Evolutionary conservation across 2,113 vertebrate species (phyloP), one percentile per base, ranked within the genome.

Genomic region (Mus spicilegus): DNA sequence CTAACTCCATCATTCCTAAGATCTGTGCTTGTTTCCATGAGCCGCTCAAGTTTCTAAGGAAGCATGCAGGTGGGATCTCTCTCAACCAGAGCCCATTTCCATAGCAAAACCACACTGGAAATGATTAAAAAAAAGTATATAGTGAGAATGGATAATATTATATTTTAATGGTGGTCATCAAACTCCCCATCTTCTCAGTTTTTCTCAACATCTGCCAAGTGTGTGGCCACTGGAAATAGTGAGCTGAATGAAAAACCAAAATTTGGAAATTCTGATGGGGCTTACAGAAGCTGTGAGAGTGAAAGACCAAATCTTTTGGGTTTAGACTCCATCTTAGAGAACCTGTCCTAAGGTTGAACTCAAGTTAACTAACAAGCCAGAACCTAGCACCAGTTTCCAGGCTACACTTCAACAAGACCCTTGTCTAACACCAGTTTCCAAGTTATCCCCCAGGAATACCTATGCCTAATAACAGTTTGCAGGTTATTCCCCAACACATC

Each of bases 1-100:
- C n/a, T 78, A 0, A 0, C 22, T 51, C 24, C 16, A 69, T 46
- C n/a, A 13, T 58, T 0, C 6, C 3, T 12, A 13, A 12, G 46
- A 72, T 70, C 28, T 65, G 49, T 46, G 3, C 54, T 67, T 33
- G 22, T 56, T 76, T 80, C 16, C 61, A n/a, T 5, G 56, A 69
- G 24, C 20, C 39, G 11, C 22, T 26, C 75, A 28, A 42, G n/a
- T 36, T 81, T 58, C 36, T 56, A 61, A 58, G 20, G 16, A 81
- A 76, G 17, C 22, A 81, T 16, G 69, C 19, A 20, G 56, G 4
- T 36, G 13, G 24, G 76, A 70, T 61, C 19, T 94, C 5, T 76
- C 65, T 72, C 65, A 87, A 51, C 63, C 58, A 26, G 80, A 26
- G 19, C 12, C 19, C 58, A 81, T 65, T 46, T 58, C 7, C 54